Conservation (phyloP, 2,888 invertebrate genomes). For the Parasteatoda lunata region DNA sequence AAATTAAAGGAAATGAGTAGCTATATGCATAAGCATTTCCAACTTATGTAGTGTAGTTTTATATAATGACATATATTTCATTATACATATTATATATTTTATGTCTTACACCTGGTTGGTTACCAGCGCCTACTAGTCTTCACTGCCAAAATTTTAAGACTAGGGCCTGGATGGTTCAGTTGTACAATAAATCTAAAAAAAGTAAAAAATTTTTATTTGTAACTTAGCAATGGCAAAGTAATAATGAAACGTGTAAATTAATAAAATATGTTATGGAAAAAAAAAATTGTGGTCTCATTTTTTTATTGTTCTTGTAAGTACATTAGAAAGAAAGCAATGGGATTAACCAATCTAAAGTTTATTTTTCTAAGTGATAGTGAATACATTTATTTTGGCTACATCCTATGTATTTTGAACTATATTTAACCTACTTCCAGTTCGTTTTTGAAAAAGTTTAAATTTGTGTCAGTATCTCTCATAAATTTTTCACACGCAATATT, state of each 20-base stretch:
- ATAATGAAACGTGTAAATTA: constrained; percentile 63
- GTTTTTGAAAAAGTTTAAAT: too few species aligned
- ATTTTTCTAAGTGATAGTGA: neutral
- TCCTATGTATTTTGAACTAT: too few species aligned
- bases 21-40: constrained; percentile 31
- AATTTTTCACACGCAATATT: too few species aligned
- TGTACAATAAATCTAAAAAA: constrained; percentile 41
- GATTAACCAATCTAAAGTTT: too few species aligned
- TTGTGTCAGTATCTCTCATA: too few species aligned
- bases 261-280: constrained; percentile 66
- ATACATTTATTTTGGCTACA: too few species aligned
- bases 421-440: too few species aligned
- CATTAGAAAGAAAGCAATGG: neutral
- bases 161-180: constrained; percentile 64
- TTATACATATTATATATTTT: constrained; percentile 65
- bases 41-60: constrained; percentile 67
- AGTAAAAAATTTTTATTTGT: constrained; percentile 55
- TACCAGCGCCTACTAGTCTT: constrained; percentile 46
- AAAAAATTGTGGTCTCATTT: neutral
- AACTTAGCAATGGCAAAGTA: constrained; percentile 66
- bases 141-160: constrained; percentile 68
- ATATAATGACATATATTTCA: constrained; percentile 65
- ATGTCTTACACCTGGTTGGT: constrained; percentile 66
- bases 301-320: neutral
- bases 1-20: constrained; percentile 44